Evolutionary conservation across 2,888 invertebrate genomes (phyloP).

Genomic region (Helobdella robusta): DNA sequence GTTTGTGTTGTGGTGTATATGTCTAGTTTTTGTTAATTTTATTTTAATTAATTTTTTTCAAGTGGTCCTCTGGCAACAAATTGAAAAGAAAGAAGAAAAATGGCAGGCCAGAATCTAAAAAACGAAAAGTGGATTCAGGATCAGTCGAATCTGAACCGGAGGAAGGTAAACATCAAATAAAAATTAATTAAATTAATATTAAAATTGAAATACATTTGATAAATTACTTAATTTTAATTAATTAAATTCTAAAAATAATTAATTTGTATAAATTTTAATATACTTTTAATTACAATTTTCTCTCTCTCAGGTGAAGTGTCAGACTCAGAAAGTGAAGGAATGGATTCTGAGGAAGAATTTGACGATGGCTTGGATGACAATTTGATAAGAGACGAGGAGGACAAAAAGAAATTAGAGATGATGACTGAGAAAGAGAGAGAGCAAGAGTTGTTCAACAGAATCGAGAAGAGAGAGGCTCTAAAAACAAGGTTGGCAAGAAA

Average conservation of each 20-base stretch:
- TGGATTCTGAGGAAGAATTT: constrained; percentile 65
- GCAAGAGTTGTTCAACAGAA: constrained; percentile 89
- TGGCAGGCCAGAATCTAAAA: constrained; percentile 45
- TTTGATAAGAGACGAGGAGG: constrained; percentile 91
- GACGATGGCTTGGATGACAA: constrained; percentile 94
- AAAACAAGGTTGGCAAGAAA: constrained; percentile 62
- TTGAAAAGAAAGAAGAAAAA: constrained; percentile 40
- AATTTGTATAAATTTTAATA: too few species aligned
- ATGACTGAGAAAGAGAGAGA: constrained; percentile 95
- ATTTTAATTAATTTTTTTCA: not conserved
- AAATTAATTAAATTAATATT: not conserved
- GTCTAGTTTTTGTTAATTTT: not conserved
- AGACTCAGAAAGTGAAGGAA: constrained; percentile 49
- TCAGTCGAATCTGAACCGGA: constrained; percentile 44
- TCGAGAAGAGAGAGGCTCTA: constrained; percentile 84
- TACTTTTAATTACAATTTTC: too few species aligned
- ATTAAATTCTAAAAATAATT: too few species aligned
- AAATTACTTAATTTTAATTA: too few species aligned
- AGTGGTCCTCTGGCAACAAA: constrained; percentile 34
- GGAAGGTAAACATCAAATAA: constrained; percentile 39
- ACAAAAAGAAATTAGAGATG: constrained; percentile 74
- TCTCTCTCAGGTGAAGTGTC: constrained; percentile 69
- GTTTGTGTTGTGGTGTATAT: not conserved
- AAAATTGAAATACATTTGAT: too few species aligned
- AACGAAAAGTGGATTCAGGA: constrained; percentile 38